Evolutionary conservation across 1,140 invertebrate genomes (phyloP), one percentile per base, ranked within the genome.

Genomic region (Ceratina australensis): DNA sequence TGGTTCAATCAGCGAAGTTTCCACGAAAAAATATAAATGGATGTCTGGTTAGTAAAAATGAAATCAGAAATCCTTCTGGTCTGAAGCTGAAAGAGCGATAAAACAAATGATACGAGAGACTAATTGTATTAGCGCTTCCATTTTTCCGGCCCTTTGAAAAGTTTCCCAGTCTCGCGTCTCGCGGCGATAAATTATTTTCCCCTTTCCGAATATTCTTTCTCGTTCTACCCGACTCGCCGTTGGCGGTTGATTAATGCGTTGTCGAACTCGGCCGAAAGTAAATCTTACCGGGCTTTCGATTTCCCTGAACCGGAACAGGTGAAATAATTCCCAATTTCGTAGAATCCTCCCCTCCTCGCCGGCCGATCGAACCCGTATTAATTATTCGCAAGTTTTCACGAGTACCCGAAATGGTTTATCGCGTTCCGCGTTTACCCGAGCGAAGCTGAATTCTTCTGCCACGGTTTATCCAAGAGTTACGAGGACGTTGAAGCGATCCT

Each of bases 381-480:
- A 63, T 63, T 52, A 72, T 63, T 72, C 18, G n/a, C 13, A 8
- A 5, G 8, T 2, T 20, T 50, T 24, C 24, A 26, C 18, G 33
- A 24, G 2, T 20, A 16, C 15, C 8, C 3, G 64, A 18, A 18
- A 67, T 20, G 18, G 24, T 33, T 28, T 47, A 47, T 15, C 54
- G 7, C 16, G 54, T 16, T 24, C 8, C 26, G 16, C 64, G 42
- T 47, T 22, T 24, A 22, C 26, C 57, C 12, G 0, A 24, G 0
- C 56, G 8, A 22, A 47, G 57, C 28, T 22, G 18, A 10, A 18
- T 50, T 63, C 12, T 71, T 49, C n/a, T n/a, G 22, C 42, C 57
- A 71, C 33, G 15, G 16, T 76, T 76, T 71, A 50, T 42, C 64
- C 22, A 66, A 75, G 54, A 75, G 59, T 81, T 66, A 75, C 20